Percentiles rank a stretch among this genome's conserved stretches.
Evolutionary conservation across 2,888 invertebrate genomes (phyloP).

Genomic region (Megalurothrips usitatus): DNA sequence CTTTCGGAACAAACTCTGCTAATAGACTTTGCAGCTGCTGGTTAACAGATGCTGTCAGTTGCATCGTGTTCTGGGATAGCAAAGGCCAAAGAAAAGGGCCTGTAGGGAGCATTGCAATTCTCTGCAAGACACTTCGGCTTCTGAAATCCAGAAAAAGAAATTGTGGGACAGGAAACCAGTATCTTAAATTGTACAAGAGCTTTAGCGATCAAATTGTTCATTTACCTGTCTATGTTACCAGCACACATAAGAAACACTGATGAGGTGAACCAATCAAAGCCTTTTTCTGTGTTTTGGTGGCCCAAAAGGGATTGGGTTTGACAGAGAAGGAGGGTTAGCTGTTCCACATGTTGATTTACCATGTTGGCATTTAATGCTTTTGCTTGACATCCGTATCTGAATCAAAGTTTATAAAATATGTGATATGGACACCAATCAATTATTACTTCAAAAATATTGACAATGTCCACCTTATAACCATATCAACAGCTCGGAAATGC

Average conservation of each 20-base stretch:
- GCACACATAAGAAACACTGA: conserved; percentile 35
- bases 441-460: neutral
- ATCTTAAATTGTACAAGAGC: neutral
- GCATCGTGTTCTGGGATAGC: neutral
- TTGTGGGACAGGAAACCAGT: neutral
- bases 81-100: neutral
- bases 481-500: neutral
- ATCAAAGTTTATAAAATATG: neutral
- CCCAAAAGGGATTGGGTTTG: neutral
- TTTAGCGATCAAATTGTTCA: neutral
- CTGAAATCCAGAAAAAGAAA: neutral
- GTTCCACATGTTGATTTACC: neutral
- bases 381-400: neutral
- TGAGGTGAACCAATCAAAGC: conserved; percentile 35
- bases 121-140: neutral
- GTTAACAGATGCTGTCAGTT: neutral
- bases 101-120: neutral
- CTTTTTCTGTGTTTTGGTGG: neutral
- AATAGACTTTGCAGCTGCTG: neutral
- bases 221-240: conserved; percentile 35
- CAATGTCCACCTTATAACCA: neutral
- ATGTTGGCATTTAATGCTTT: neutral
- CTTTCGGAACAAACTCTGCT: neutral
- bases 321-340: neutral
- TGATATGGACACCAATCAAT: neutral